Conservation (phyloP, 2,113 vertebrate genomes). For the Cebus imitator region DNA sequence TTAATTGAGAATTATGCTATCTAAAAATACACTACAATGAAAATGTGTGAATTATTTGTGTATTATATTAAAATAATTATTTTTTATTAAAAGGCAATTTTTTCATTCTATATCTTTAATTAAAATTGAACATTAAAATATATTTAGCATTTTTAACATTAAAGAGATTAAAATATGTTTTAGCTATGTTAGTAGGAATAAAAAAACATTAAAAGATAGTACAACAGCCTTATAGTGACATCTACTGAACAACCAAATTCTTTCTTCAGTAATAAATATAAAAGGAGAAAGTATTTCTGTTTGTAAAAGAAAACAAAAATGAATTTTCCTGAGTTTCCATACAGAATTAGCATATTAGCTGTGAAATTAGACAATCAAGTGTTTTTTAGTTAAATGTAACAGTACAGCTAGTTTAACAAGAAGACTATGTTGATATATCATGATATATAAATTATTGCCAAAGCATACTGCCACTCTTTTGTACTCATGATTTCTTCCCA, state of each 20-base stretch:
- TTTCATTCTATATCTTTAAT: neutral
- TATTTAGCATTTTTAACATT: neutral
- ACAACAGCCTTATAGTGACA: constrained; percentile 78
- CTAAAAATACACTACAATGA: neutral
- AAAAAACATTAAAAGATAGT: neutral
- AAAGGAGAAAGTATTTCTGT: neutral
- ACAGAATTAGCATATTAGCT: neutral
- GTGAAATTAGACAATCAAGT: neutral
- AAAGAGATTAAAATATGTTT: constrained; percentile 10
- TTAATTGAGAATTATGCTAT: neutral
- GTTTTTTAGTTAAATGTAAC: neutral
- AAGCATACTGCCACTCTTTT: neutral
- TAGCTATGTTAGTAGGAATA: neutral
- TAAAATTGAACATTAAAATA: neutral
- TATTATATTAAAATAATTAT: neutral
- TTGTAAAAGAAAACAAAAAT: neutral
- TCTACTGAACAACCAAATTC: constrained; percentile 73
- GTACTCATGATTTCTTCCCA: neutral
- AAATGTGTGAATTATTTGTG: neutral
- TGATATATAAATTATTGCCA: neutral
- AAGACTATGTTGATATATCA: neutral
- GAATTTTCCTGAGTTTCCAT: neutral
- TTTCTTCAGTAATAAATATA: neutral
- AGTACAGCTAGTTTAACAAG: neutral
- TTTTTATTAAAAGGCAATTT: neutral